These are phyloP conservation scores for Plestiodon gilberti DNA, from an alignment of 2,113 vertebrate species.

Conservation along the genomic window DNA sequence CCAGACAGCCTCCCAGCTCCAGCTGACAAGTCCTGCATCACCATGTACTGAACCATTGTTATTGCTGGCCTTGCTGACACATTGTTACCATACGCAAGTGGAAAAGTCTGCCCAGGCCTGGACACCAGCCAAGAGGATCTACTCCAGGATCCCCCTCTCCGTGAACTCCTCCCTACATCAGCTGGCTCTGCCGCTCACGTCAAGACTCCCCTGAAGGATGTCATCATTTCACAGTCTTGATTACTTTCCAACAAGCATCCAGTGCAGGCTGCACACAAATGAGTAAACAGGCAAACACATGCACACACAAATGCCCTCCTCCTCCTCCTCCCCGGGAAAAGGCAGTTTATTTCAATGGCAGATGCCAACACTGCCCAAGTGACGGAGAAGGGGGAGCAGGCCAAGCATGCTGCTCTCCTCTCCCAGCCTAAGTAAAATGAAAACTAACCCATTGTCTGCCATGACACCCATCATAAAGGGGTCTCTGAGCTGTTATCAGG, in stretches of 20 bases:
- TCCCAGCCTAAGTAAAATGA: not conserved
- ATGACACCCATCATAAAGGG: constrained; percentile 55
- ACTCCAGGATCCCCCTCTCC: not conserved
- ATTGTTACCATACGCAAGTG: not conserved
- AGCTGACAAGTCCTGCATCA: constrained; percentile 8
- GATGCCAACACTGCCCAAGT: not conserved
- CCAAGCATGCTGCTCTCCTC: not conserved
- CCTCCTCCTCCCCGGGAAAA: constrained; percentile 8
- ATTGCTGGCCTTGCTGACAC: not conserved
- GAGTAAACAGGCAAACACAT: not conserved
- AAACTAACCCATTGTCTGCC: constrained; percentile 15
- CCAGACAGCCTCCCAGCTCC: not conserved
- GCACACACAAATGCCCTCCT: constrained; percentile 12
- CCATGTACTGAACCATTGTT: not conserved
- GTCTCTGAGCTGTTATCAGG: constrained; percentile 80
- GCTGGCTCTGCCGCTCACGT: not conserved
- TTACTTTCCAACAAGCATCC: not conserved
- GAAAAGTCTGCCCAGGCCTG: constrained; percentile 17
- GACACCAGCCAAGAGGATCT: not conserved
- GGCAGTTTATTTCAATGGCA: not conserved
- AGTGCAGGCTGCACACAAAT: not conserved
- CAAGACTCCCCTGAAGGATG: not conserved
- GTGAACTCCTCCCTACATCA: not conserved
- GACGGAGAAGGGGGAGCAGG: constrained; percentile 27
- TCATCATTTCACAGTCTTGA: constrained; percentile 14